These are phyloP conservation scores for Petrolisthes cinctipes DNA, from an alignment of 2,888 invertebrate species.

Conservation along the genomic window DNA sequence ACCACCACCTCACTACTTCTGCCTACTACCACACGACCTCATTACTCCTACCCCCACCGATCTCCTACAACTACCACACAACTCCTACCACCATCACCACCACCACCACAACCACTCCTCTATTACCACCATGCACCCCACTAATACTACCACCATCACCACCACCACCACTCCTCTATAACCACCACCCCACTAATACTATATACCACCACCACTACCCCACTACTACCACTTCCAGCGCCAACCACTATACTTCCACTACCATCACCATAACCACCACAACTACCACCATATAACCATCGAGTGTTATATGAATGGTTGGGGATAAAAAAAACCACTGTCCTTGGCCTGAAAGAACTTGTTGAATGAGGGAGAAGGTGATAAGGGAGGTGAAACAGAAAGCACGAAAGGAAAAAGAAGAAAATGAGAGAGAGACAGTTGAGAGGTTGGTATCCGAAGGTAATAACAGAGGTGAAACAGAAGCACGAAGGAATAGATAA, in stretches of 20 bases:
- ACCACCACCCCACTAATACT: background rate
- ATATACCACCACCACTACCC: background rate
- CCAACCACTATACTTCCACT: background rate
- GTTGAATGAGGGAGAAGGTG: too few species aligned
- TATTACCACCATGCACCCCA: background rate
- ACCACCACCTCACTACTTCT: background rate
- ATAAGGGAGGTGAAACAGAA: background rate
- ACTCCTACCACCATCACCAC: background rate
- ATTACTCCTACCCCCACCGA: background rate
- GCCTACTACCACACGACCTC: background rate
- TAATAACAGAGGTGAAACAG: too few species aligned
- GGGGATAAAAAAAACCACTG: too few species aligned
- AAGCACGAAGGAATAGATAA: background rate
- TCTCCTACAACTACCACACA: background rate
- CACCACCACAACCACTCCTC: background rate
- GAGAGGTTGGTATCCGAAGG: background rate
- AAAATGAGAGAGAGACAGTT: background rate
- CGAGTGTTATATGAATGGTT: too few species aligned
- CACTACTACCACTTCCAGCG: background rate
- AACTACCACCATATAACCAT: background rate
- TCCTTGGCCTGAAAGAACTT: too few species aligned
- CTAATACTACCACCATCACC: background rate
- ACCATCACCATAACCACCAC: background rate
- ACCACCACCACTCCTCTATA: background rate
- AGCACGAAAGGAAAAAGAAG: background rate